These are phyloP conservation scores for Epinephelus fuscoguttatus DNA, from an alignment of 2,113 vertebrate species.

Conservation along the genomic window DNA sequence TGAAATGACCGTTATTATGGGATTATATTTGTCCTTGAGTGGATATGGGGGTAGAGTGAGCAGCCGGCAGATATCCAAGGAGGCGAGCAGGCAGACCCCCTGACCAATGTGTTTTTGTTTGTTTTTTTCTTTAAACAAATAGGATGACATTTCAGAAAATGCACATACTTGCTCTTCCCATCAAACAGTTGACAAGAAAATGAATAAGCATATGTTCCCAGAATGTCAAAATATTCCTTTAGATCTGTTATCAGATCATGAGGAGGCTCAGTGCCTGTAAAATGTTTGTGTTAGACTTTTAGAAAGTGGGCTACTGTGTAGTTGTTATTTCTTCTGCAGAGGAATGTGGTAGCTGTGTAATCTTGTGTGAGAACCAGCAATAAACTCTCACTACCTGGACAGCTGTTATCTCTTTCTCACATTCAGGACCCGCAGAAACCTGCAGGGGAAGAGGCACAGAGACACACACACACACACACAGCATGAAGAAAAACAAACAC, in stretches of 20 bases:
- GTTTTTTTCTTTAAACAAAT: slow-evolving; percentile 12
- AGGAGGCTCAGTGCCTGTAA: background rate
- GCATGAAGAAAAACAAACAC: background rate
- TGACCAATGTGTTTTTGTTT: slow-evolving; percentile 2
- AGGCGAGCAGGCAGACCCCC: slow-evolving; percentile 27
- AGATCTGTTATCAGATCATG: slow-evolving; percentile 18
- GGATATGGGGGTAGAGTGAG: slow-evolving; percentile 38
- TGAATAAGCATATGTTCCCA: background rate
- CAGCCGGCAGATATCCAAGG: slow-evolving; percentile 33
- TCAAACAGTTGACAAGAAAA: background rate
- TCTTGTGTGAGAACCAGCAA: slow-evolving; percentile 20
- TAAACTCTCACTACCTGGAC: slow-evolving; percentile 14
- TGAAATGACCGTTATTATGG: slow-evolving; percentile 78
- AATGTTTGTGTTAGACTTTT: slow-evolving; percentile 2
- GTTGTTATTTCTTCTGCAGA: slow-evolving; percentile 18
- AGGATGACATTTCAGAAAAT: slow-evolving; percentile 24
- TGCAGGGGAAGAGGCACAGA: background rate
- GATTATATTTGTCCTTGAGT: slow-evolving; percentile 79
- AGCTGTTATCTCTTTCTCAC: background rate
- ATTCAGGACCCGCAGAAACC: slow-evolving; percentile 4
- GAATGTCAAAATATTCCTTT: background rate
- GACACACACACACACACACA: slow-evolving; percentile 21
- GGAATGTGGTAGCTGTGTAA: slow-evolving; percentile 24
- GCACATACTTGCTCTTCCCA: background rate
- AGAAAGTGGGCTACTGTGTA: background rate